Evolutionary conservation across 2,888 invertebrate species (phyloP), one percentile per base, ranked within the genome.

Genomic region (Netelia melanura): DNA sequence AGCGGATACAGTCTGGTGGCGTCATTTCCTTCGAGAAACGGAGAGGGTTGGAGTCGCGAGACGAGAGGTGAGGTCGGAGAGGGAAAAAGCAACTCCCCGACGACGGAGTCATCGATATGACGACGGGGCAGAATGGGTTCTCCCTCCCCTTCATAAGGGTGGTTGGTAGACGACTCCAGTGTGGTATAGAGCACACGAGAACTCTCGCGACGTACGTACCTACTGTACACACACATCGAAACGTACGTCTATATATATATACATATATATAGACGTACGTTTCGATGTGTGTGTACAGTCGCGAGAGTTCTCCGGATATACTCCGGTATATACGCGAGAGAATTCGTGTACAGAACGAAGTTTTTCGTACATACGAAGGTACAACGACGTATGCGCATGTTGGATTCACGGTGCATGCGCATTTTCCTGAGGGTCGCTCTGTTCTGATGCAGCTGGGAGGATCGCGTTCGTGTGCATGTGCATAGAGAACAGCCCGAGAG

Each of bases 101-200:
- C 68, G 81, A 30, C 44, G 83, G 81, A 89, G 89, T 91, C 92
- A 92, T 92, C 91, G 91, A 91, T 90, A 90, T 87, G 84, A 82
- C 88, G 86, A 82, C 75, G 86, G 70, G 65, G 64, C 56, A 72
- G 38, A 77, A 79, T 68, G 52, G 25, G n/a, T 65, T 11, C 58
- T 58, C 11, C 58, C 23, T 44, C 76, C 38, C 48, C n/a, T 58
- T 61, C 30, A 62, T 44, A 52, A 70, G 78, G 71, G 78, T 64
- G 58, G 62, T 68, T 54, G 54, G 17, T 38, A 58, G 84, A 71
- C 70, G 70, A 77, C 17, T 25, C 25, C 58, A 25, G 38, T 38
- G 38, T 67, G 25, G 62, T 71, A 54, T 74, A 81, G 74, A 81
- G 78, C 70, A 77, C 78, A 43, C 74, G 58, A 25, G 58, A 61